phyloP scores from a whole-genome alignment of 2,797 vertebrate genomes.

The Ptychobarbus kaznakovi region DNA sequence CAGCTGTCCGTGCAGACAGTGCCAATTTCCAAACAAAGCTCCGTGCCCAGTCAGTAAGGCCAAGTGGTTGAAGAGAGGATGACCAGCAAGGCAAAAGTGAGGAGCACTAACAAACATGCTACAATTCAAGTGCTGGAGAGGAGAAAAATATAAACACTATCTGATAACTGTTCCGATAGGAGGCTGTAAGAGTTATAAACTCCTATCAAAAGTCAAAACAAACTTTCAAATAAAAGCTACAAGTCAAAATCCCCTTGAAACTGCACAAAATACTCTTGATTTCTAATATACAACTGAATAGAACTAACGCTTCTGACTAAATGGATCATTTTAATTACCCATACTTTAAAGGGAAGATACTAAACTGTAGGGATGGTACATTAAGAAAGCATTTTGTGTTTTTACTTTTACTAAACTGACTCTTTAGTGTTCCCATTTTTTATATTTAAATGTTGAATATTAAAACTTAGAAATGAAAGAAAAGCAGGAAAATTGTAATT shows the following conservation, averaged over 20 bases:
- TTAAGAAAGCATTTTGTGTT: not conserved
- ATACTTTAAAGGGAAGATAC: not conserved
- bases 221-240: not conserved
- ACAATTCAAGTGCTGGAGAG: conserved; percentile 18
- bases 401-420: not conserved
- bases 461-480: not conserved
- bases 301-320: not conserved
- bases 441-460: not conserved
- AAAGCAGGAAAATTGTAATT: not conserved
- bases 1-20: conserved; percentile 57
- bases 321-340: not conserved
- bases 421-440: not conserved
- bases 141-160: conserved; percentile 29
- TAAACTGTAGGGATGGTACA: not conserved
- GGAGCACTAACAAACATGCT: conserved; percentile 32
- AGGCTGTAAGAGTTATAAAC: conserved; percentile 20
- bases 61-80: conserved; percentile 44
- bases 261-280: conserved; percentile 5
- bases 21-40: conserved; percentile 59
- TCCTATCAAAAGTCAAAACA: not conserved
- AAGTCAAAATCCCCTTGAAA: not conserved
- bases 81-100: conserved; percentile 50
- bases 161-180: not conserved
- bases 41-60: conserved; percentile 48
- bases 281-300: not conserved